Evolutionary conservation across 2,888 invertebrate species (phyloP), one percentile per base, ranked within the genome.

Genomic region (Acrobasis repandana): DNA sequence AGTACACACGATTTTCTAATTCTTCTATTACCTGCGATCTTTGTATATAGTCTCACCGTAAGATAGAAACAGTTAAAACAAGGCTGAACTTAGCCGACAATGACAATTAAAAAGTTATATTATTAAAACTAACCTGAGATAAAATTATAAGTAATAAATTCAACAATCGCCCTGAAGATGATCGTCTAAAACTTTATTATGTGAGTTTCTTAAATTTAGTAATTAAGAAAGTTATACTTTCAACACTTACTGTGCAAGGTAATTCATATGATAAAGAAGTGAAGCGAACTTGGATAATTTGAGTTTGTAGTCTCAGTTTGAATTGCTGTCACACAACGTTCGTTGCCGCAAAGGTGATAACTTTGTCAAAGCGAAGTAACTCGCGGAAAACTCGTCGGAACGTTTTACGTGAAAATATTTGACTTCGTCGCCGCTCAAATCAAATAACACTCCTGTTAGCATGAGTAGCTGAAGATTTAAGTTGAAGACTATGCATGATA

Each of bases 311-410:
- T 49, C n/a, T 33, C 33, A 52, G 59, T 43, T 43, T 10, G 46
- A 60, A 28, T 56, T 18, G 54, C 60, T 33, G 51, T 51, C 51
- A 52, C 52, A 52, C 20, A 47, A 48, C 57, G 33, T 48, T 58
- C 48, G 14, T 34, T 16, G 18, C 60, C 52, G 60, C 60, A 54
- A 47, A 60, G 60, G 60, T 60, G 46, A 52, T 15, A 60, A 60
- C 60, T 60, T 60, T 52, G 47, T 60, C 51, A 52, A 52, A 60
- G 60, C 52, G 43, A 38, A 16, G 67, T 75, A 73, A 77, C 69
- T 73, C 65, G 59, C 57, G 66, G 64, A 64, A 72, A 74, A 70
- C 69, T 63, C 67, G 58, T 63, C 63, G 60, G 51, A 59, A 62
- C 61, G 61, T 67, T 67, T 60, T 61, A 58, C 60, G 33, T 38